These are phyloP conservation scores for Calephelis perditalis DNA, from an alignment of 2,888 invertebrate genomes.

Conservation along the genomic window DNA sequence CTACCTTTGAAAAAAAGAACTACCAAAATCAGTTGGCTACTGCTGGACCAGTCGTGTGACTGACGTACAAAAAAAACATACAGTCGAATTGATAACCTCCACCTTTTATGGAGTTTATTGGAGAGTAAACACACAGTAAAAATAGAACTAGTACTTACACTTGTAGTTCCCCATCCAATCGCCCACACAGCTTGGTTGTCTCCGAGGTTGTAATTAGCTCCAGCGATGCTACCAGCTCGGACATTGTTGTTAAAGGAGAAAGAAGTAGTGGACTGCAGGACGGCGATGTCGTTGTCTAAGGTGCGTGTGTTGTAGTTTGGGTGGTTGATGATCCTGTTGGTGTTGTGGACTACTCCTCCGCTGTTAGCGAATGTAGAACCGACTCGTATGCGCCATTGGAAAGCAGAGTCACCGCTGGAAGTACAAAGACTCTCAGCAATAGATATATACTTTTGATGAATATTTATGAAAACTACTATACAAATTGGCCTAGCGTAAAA, in stretches of 20 bases:
- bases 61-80: too few species aligned
- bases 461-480: too few species aligned
- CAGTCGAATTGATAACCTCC: too few species aligned
- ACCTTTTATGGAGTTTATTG: too few species aligned
- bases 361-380: constrained; percentile 41
- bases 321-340: constrained; percentile 36
- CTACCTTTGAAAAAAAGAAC: too few species aligned
- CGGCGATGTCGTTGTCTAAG: constrained; percentile 42
- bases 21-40: too few species aligned
- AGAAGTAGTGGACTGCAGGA: constrained; percentile 36
- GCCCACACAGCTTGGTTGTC: constrained; percentile 47
- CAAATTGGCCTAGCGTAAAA: too few species aligned
- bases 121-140: too few species aligned
- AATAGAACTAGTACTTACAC: constrained; percentile 19
- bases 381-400: constrained; percentile 33
- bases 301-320: constrained; percentile 19
- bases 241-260: constrained; percentile 37
- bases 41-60: too few species aligned
- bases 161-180: constrained; percentile 52
- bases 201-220: constrained; percentile 38
- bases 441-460: too few species aligned
- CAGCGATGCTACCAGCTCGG: constrained; percentile 37
- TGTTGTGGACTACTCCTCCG: constrained; percentile 36
- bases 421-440: background rate
- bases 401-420: background rate